phyloP scores from a whole-genome alignment of 2,797 vertebrate genomes.

The Myoxocephalus aenaeus region DNA sequence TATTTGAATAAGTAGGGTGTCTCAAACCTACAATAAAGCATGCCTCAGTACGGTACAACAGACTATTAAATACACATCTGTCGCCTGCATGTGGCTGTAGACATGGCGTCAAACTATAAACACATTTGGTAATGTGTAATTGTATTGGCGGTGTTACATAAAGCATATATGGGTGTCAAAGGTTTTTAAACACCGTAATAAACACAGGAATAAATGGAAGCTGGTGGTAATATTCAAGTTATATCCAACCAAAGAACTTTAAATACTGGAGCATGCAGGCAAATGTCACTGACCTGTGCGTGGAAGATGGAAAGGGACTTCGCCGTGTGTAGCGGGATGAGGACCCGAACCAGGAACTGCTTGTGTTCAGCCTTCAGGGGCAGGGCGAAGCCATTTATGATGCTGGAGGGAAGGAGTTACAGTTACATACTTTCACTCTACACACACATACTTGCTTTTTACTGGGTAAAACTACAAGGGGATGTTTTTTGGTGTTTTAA shows the following conservation, averaged over 20 bases:
- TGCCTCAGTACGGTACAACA: not conserved
- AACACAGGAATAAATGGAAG: constrained; percentile 3
- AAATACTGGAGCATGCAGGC: not conserved
- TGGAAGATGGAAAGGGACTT: constrained; percentile 95
- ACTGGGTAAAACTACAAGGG: not conserved
- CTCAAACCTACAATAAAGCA: not conserved
- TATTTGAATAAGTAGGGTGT: not conserved
- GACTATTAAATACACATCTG: not conserved
- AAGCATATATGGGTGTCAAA: not conserved
- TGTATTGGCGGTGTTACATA: not conserved
- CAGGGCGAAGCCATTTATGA: constrained; percentile 94
- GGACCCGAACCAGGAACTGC: constrained; percentile 93
- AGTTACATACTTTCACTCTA: not conserved
- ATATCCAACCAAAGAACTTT: not conserved
- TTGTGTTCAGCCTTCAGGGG: constrained; percentile 94
- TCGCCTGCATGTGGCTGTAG: not conserved
- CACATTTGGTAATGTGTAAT: not conserved
- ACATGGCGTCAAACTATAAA: not conserved
- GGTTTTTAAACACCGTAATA: not conserved
- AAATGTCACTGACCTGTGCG: constrained; percentile 87
- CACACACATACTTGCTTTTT: not conserved
- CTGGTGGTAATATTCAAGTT: not conserved
- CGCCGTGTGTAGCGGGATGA: constrained; percentile 93
- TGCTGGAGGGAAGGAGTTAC: constrained; percentile 63
- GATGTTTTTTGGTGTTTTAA: not conserved